Evolutionary conservation across 2,113 vertebrate species (phyloP).

Genomic region (Vidua chalybeata): DNA sequence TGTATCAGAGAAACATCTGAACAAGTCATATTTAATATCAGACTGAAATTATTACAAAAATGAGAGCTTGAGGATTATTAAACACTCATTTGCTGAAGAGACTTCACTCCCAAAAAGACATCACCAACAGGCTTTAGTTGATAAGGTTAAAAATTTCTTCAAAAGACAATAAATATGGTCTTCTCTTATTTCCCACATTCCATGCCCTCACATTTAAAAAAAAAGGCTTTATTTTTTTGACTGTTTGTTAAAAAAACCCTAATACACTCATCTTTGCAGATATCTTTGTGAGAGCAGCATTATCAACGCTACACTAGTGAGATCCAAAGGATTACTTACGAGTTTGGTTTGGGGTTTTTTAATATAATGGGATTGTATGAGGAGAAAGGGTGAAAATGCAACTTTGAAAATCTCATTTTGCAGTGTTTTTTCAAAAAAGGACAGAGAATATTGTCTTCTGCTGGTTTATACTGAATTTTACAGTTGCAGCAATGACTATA

Average conservation of each 20-base stretch:
- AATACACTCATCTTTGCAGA: neutral
- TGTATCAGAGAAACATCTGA: slow-evolving; percentile 57
- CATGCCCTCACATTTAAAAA: neutral
- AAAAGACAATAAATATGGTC: slow-evolving; percentile 5
- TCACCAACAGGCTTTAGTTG: neutral
- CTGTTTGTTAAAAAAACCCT: neutral
- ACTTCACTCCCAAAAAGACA: slow-evolving; percentile 10
- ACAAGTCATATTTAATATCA: slow-evolving; percentile 63
- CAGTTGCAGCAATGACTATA: neutral
- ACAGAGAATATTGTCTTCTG: neutral
- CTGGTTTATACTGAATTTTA: neutral
- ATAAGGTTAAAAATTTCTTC: slow-evolving; percentile 54
- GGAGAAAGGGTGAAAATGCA: neutral
- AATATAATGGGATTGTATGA: too few relatives aligned
- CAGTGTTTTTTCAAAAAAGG: neutral
- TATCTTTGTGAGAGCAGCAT: slow-evolving; percentile 1
- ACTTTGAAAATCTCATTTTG: neutral
- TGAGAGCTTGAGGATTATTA: slow-evolving; percentile 57
- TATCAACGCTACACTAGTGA: neutral
- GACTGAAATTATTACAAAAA: slow-evolving; percentile 64
- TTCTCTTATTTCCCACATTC: neutral
- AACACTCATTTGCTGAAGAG: slow-evolving; percentile 23
- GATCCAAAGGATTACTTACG: neutral
- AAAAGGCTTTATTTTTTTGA: slow-evolving; percentile 35
- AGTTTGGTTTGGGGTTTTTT: neutral